phyloP scores from a whole-genome alignment of 2,888 invertebrate species.

The Rhagonycha fulva region DNA sequence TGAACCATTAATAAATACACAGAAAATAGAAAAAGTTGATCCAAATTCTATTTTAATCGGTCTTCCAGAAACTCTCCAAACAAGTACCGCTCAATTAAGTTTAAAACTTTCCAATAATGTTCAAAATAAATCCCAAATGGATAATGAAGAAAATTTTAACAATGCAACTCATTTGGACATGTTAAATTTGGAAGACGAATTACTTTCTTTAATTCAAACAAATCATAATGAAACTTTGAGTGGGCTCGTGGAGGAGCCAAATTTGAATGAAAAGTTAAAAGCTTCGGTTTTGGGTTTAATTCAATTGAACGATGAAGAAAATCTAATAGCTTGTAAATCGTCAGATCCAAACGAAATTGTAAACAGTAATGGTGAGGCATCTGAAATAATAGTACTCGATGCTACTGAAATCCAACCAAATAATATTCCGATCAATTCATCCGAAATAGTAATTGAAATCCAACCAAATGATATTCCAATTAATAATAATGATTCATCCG shows the following conservation, averaged over 20 bases:
- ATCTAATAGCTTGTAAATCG: background rate
- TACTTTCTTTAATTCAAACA: background rate
- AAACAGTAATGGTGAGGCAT: background rate
- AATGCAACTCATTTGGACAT: background rate
- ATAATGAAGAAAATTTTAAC: background rate
- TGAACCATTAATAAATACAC: background rate
- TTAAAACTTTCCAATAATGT: background rate
- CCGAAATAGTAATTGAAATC: no score
- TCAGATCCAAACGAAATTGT: background rate
- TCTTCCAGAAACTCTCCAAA: constrained; percentile 9
- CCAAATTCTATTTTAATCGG: background rate
- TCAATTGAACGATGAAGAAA: background rate
- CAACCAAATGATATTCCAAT: background rate
- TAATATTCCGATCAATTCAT: no score
- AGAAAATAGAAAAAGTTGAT: background rate
- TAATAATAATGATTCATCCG: background rate
- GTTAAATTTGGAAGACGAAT: background rate
- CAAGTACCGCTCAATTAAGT: background rate
- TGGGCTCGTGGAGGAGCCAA: background rate
- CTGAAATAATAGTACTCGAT: background rate
- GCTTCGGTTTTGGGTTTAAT: background rate
- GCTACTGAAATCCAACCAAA: background rate
- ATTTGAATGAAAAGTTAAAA: background rate
- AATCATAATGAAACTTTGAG: background rate
- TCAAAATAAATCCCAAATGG: background rate